Conservation (phyloP, 2,888 invertebrate genomes). For the Amphipyra tragopoginis region DNA sequence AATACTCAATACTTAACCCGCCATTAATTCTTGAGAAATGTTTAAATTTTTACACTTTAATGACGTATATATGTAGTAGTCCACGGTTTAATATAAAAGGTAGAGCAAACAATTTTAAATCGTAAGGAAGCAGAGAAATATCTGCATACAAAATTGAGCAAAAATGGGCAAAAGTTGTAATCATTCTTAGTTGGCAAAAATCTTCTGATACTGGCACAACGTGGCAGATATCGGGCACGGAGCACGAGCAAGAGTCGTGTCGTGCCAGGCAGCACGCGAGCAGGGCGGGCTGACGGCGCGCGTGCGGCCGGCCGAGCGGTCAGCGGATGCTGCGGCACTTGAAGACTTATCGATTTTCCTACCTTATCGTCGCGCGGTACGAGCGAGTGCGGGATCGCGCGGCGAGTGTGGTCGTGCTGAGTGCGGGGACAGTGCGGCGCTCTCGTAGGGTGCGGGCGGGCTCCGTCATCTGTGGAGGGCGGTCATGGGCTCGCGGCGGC, state of each 20-base stretch:
- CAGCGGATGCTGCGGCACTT: slow-evolving; percentile 73
- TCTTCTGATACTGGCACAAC: slow-evolving; percentile 6
- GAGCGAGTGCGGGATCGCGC: slow-evolving; percentile 67
- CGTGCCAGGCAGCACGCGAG: slow-evolving; percentile 15
- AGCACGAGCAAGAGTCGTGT: slow-evolving; percentile 1
- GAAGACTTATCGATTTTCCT: slow-evolving; percentile 79
- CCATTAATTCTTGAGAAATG: slow-evolving; percentile 4
- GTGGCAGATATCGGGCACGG: slow-evolving; percentile 15
- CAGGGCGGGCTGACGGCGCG: slow-evolving; percentile 24
- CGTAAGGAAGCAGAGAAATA: slow-evolving; percentile 6
- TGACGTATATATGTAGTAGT: neutral
- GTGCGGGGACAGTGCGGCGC: slow-evolving; percentile 76
- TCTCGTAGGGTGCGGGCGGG: slow-evolving; percentile 83
- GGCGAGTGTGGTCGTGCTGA: slow-evolving; percentile 76
- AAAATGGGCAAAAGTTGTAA: neutral
- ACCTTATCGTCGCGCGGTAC: slow-evolving; percentile 79
- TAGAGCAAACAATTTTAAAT: neutral
- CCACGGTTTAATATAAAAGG: neutral
- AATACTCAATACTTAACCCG: slow-evolving; percentile 3
- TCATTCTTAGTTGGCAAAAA: slow-evolving; percentile 4
- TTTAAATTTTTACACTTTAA: no score
- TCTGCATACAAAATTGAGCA: slow-evolving; percentile 7
- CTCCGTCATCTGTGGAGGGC: slow-evolving; percentile 89
- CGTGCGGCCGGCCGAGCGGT: slow-evolving; percentile 57
- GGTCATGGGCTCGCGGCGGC: slow-evolving; percentile 80